A percentile compares a stretch with the other conserved stretches of the same genome.
Conservation (phyloP, 1,140 invertebrate genomes). For the Penaeus indicus region DNA sequence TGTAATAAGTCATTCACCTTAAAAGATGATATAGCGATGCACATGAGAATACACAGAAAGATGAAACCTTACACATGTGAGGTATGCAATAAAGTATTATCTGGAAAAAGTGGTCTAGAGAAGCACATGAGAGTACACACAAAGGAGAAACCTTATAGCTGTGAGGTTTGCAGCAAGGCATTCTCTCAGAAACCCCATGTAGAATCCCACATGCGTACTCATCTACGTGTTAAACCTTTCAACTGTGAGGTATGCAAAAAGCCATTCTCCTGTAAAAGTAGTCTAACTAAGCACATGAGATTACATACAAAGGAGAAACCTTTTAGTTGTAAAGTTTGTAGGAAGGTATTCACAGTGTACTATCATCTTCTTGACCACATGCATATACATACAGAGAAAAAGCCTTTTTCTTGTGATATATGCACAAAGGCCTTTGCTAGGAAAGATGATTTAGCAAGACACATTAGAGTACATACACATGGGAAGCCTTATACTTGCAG, state of each 20-base stretch:
- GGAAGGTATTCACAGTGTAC: not conserved
- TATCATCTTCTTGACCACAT: not conserved
- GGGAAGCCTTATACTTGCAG: not conserved
- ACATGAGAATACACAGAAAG: not conserved
- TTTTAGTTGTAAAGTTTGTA: not conserved
- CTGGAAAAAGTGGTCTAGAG: not conserved
- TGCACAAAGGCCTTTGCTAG: not conserved
- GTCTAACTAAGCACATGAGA: constrained; percentile 8
- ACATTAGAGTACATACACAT: not conserved
- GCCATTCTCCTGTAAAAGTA: not conserved
- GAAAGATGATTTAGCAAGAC: not conserved
- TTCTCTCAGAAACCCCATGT: constrained; percentile 6
- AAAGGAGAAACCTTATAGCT: not conserved
- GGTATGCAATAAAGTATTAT: constrained; percentile 10
- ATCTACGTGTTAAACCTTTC: not conserved
- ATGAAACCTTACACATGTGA: constrained; percentile 1
- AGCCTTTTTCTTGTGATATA: not conserved
- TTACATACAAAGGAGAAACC: not conserved
- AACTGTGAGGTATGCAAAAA: constrained; percentile 28
- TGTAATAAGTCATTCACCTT: constrained; percentile 2
- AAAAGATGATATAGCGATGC: not conserved
- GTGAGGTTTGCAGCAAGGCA: not conserved
- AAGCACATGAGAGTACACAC: constrained; percentile 1
- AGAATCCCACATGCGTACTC: not conserved
- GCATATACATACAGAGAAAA: not conserved